A percentile compares a stretch with the other conserved stretches of the same genome.
phyloP scores from a whole-genome alignment of 2,113 vertebrate genomes.

The Dasypus novemcinctus region DNA sequence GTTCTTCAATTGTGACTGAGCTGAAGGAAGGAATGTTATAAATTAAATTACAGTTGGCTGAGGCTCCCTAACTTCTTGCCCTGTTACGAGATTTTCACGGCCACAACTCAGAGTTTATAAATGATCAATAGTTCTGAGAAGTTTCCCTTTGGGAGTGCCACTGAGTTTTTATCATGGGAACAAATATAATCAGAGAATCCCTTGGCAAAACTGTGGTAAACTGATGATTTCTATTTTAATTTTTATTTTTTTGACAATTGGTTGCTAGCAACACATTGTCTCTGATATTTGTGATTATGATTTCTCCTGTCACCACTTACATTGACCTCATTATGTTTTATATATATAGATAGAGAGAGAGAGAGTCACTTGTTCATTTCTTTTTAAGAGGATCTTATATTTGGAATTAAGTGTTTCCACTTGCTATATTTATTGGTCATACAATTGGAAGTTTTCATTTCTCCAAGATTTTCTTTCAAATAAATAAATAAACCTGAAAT shows the following conservation, averaged over 20 bases:
- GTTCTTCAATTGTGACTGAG: not conserved
- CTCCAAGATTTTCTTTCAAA: not conserved
- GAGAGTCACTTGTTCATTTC: not conserved
- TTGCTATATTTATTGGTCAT: not conserved
- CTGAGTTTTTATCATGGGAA: not conserved
- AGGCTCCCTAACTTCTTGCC: not conserved
- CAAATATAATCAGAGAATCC: not conserved
- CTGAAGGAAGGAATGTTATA: not conserved
- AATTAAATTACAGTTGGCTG: not conserved
- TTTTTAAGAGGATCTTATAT: not conserved
- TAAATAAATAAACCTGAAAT: not conserved
- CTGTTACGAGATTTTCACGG: not conserved
- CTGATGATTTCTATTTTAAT: not conserved
- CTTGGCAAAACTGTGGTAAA: not conserved
- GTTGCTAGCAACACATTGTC: not conserved
- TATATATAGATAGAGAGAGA: too few species aligned
- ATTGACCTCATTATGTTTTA: not conserved
- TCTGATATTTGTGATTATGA: not conserved
- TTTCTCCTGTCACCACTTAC: not conserved
- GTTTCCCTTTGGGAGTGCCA: too few species aligned
- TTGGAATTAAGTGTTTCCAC: not conserved
- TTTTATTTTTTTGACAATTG: not conserved
- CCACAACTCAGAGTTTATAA: not conserved
- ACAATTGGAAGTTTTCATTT: not conserved
- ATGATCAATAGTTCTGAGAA: not conserved